phyloP scores from a whole-genome alignment of 2,888 invertebrate genomes.

The Diaphora mendica region DNA sequence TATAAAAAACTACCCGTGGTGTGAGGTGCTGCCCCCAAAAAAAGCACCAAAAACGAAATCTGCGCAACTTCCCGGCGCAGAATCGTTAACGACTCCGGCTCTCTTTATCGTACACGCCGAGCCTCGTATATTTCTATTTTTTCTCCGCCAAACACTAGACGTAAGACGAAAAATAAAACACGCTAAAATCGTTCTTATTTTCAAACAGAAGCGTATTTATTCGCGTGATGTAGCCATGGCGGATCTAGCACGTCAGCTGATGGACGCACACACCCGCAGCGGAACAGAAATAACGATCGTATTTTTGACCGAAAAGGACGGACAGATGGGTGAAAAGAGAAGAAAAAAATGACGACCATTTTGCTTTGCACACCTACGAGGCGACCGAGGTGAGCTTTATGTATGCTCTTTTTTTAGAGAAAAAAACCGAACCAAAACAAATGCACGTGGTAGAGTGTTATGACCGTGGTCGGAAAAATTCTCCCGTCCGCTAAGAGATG shows the following conservation, averaged over 20 bases:
- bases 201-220: constrained; percentile 35
- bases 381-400: constrained; percentile 79
- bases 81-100: constrained; percentile 87
- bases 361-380: constrained; percentile 84
- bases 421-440: constrained; percentile 86
- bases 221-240: constrained; percentile 54
- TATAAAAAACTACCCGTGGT: constrained; percentile 84
- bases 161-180: constrained; percentile 70
- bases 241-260: constrained; percentile 65
- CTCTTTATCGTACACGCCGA: constrained; percentile 85
- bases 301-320: constrained; percentile 87
- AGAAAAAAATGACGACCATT: constrained; percentile 87
- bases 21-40: constrained; percentile 86
- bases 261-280: constrained; percentile 83
- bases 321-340: constrained; percentile 87
- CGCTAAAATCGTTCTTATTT: constrained; percentile 51
- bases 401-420: constrained; percentile 81
- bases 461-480: constrained; percentile 83
- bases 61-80: constrained; percentile 88
- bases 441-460: constrained; percentile 86
- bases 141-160: constrained; percentile 81
- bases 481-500: constrained; percentile 81
- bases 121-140: constrained; percentile 87
- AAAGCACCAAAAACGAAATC: constrained; percentile 87
- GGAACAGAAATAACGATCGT: constrained; percentile 88